phyloP scores from a whole-genome alignment of 30 jellyfish, hydroid and myxozoan genomes.

The Calvadosia cruxmelitensis region DNA sequence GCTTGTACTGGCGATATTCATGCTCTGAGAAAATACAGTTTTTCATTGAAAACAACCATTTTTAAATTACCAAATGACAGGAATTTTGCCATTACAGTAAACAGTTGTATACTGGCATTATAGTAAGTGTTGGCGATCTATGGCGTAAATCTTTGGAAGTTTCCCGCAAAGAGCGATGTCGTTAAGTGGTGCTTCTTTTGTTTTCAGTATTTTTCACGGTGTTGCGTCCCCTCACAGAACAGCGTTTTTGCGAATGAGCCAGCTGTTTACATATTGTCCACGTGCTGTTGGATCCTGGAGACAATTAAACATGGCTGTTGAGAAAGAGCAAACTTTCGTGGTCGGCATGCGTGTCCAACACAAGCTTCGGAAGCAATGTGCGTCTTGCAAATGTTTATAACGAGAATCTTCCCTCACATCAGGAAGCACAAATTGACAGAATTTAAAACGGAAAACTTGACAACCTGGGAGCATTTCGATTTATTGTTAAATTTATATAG shows the following conservation, averaged over 20 bases:
- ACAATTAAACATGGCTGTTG: not conserved
- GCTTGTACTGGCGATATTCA: no score
- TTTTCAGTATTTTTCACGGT: not conserved
- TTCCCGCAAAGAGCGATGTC: not conserved
- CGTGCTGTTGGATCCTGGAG: not conserved
- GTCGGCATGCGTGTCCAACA: no score
- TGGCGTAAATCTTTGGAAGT: no score
- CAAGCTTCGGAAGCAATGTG: not conserved
- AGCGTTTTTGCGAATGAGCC: not conserved
- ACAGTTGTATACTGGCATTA: no score
- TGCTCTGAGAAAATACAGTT: no score
- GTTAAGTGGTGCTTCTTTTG: not conserved
- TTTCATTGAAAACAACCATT: not conserved
- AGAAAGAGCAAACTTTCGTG: no score
- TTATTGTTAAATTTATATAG: no score
- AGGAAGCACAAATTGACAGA: not conserved
- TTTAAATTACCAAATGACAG: not conserved
- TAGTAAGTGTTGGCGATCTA: no score
- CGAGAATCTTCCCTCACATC: not conserved
- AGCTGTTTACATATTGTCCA: slow-evolving; percentile 1
- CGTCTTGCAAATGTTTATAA: not conserved
- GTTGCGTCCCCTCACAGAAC: not conserved
- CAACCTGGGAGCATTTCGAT: not conserved
- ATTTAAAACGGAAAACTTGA: not conserved
- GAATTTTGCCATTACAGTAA: no score